Evolutionary conservation across 2,797 vertebrate genomes (phyloP), one percentile per base, ranked within the genome.

Genomic region (Tachyglossus aculeatus): DNA sequence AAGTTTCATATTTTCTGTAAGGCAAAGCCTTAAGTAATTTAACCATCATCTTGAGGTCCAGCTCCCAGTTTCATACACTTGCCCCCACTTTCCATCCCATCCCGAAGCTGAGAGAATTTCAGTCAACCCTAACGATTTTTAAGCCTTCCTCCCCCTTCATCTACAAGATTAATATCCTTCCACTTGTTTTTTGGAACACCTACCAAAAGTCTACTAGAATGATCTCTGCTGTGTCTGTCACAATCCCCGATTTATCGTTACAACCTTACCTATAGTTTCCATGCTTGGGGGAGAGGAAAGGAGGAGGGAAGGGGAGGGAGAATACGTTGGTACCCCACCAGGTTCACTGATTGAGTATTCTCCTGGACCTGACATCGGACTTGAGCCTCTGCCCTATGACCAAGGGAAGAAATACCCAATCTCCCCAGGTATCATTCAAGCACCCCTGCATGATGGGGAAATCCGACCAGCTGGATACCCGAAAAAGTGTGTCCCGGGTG

Each of bases 401-500:
- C 53, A 0, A 0, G 36, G 45, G 15, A 45, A 52, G 61, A 19
- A 18, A 43, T 47, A 54, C 37, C 25, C 73, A 54, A 41, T 41
- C 45, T 25, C 38, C 9, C 18, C 0, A 0, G 27, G 21, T 52
- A 31, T 61, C 2, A 32, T 48, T 19, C 29, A 29, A 7, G 36
- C 54, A 27, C 56, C 56, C 43, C 37, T 81, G 19, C 48, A 4
- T 7, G 57, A 68, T 63, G 18, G 1, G 67, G 71, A 83, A 80
- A 77, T 63, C 71, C 31, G 11, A 66, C 55, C 78, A 83, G 76
- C 76, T 76, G 29, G 1, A 19, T 56, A 76, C 72, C 62, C 90
- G 76, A 77, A 69, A 89, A 81, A 82, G 69, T 74, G 84, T 85
- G 74, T 78, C 75, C 79, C 14, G 61, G 90, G 85, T 75, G 61